A percentile compares a stretch with the other conserved stretches of the same genome.
phyloP scores from a whole-genome alignment of 2,797 vertebrate genomes.

The Etheostoma nigrum region DNA sequence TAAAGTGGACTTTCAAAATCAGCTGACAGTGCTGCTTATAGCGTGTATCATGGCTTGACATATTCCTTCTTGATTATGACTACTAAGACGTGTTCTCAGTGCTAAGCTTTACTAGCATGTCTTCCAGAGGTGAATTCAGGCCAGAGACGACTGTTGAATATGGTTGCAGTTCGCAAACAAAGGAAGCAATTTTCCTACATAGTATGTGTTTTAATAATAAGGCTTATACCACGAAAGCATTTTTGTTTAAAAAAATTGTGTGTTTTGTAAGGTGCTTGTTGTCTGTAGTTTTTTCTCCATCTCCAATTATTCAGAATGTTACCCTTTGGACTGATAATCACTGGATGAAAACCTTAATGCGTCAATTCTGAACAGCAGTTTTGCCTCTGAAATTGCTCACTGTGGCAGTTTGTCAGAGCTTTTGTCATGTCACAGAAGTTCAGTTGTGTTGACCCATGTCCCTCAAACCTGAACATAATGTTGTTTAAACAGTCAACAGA shows the following conservation, averaged over 20 bases:
- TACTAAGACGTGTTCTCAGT: neutral
- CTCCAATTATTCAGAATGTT: neutral
- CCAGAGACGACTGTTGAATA: slow-evolving; percentile 19
- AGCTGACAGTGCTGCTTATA: accelerated
- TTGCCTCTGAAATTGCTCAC: neutral
- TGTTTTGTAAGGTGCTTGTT: neutral
- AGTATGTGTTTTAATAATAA: too few relatives aligned
- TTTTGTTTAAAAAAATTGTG: neutral
- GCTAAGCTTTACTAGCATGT: neutral
- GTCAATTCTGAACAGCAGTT: neutral
- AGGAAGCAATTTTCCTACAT: neutral
- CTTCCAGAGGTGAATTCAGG: slow-evolving; percentile 43
- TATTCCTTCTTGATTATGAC: neutral
- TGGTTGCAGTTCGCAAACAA: neutral
- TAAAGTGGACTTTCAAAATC: neutral
- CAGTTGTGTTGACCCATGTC: slow-evolving; percentile 14
- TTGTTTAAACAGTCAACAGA: slow-evolving; percentile 35
- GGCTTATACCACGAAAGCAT: neutral
- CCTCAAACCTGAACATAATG: slow-evolving; percentile 8
- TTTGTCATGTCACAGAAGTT: slow-evolving; percentile 1
- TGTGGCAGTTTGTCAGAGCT: neutral
- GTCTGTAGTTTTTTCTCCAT: neutral
- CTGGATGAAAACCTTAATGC: neutral
- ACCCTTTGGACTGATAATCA: neutral
- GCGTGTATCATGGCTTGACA: neutral